A percentile compares a stretch with the other conserved stretches of the same genome.
These are phyloP conservation scores for Dendronephthya gigantea DNA, from an alignment of 64 coral and sea anemone species.

Conservation along the genomic window DNA sequence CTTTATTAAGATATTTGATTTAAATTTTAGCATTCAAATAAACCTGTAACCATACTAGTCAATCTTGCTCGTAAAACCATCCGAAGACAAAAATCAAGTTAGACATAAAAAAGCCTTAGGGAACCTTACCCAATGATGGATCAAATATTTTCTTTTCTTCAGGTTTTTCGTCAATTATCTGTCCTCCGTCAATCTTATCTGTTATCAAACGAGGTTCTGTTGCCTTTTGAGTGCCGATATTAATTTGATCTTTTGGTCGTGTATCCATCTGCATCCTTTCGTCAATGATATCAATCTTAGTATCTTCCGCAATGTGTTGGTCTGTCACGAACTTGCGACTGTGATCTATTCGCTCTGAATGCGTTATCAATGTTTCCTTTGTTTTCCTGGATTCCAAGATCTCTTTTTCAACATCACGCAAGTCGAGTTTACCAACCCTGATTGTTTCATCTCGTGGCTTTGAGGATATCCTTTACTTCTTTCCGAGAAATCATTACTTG, in stretches of 20 bases:
- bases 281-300: neutral
- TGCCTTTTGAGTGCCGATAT: neutral
- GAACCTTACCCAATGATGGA: neutral
- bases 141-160: neutral
- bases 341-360: neutral
- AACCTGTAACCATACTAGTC: neutral
- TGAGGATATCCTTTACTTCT: neutral
- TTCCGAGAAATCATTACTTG: neutral
- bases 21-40: no score
- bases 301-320: neutral
- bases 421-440: neutral
- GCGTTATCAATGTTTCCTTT: neutral
- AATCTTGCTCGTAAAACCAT: neutral
- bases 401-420: slow-evolving; percentile 4
- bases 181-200: neutral
- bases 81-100: neutral
- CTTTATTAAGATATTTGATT: neutral
- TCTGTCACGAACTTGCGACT: neutral
- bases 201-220: neutral
- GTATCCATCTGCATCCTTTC: neutral
- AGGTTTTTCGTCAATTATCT: neutral
- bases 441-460: neutral
- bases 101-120: no score
- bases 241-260: neutral
- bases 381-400: neutral